Evolutionary conservation across 2,113 vertebrate species (phyloP).

Genomic region (Emydura subglobosa): DNA sequence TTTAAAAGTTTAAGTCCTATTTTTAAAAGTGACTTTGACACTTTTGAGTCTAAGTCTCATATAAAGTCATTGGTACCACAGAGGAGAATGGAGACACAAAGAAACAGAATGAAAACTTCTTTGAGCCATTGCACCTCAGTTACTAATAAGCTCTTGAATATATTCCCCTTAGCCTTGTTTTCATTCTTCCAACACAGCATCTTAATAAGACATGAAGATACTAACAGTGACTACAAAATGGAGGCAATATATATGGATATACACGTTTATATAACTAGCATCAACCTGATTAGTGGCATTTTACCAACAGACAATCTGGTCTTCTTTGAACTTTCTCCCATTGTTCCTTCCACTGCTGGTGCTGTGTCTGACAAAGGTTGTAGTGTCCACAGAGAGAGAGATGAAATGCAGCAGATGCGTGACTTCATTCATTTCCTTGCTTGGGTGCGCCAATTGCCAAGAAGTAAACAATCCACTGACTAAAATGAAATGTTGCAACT

Average conservation of each 20-base stretch:
- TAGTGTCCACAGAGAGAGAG: background rate
- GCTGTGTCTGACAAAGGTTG: background rate
- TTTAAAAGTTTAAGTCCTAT: background rate
- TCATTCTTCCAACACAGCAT: background rate
- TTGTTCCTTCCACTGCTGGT: background rate
- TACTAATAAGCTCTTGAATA: background rate
- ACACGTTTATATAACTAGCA: background rate
- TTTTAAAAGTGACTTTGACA: background rate
- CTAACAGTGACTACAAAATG: background rate
- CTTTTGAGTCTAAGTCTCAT: background rate
- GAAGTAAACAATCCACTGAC: background rate
- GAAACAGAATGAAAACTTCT: background rate
- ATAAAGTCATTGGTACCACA: background rate
- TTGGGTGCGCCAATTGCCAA: background rate
- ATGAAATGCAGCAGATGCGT: background rate
- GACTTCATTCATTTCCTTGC: background rate
- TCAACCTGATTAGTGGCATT: background rate
- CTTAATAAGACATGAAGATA: background rate
- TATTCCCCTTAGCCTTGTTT: background rate
- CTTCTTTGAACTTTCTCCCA: slow-evolving; percentile 9
- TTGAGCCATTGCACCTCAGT: background rate
- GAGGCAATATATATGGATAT: background rate
- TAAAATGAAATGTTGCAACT: slow-evolving; percentile 45
- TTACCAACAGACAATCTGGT: background rate
- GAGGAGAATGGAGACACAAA: background rate